Evolutionary conservation across 2,797 vertebrate species (phyloP).

Genomic region (Rhinophrynus dorsalis): DNA sequence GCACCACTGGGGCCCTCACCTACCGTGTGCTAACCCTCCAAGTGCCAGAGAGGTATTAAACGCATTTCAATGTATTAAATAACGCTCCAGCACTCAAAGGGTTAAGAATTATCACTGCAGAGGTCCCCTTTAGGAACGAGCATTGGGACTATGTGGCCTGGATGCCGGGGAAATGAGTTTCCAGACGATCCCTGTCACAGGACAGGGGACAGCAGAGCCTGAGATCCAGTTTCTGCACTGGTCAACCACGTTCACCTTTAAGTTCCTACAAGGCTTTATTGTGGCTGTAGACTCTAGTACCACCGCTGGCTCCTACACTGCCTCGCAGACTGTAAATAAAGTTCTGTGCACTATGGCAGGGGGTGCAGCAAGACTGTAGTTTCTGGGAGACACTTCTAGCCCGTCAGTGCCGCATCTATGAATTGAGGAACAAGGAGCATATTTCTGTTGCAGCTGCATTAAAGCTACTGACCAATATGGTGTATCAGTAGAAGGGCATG

Average conservation of each 20-base stretch:
- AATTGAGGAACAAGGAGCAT: constrained; percentile 90
- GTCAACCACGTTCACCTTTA: background rate
- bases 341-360: constrained; percentile 92
- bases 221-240: no score
- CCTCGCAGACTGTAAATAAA: constrained; percentile 89
- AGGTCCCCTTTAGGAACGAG: no score
- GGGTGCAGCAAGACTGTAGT: constrained; percentile 86
- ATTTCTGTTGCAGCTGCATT: constrained; percentile 90
- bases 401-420: constrained; percentile 87
- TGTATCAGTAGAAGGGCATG: constrained; percentile 94
- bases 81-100: no score
- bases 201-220: no score
- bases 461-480: constrained; percentile 92
- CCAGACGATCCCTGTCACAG: no score
- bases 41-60: no score
- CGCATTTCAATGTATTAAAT: no score
- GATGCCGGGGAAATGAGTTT: no score
- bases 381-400: constrained; percentile 90
- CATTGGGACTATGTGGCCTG: no score
- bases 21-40: no score
- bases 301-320: constrained; percentile 86
- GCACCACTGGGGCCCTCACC: no score
- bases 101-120: no score
- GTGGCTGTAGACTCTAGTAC: constrained; percentile 89
- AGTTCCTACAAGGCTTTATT: constrained; percentile 85